These are phyloP conservation scores for Lasioglossum pauxillum DNA, from an alignment of 2,888 invertebrate genomes.

Conservation along the genomic window DNA sequence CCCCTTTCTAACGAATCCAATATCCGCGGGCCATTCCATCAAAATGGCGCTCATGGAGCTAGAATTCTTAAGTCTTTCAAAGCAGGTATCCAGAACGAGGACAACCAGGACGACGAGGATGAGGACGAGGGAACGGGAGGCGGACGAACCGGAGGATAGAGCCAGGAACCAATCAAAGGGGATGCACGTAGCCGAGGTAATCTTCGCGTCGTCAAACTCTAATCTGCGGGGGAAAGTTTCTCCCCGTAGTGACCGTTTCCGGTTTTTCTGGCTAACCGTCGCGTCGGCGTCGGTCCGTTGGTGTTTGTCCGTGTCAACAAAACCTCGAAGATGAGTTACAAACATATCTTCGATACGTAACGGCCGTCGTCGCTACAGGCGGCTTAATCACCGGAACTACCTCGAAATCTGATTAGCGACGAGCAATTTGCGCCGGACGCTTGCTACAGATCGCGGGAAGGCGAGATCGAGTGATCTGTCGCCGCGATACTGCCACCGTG, in stretches of 20 bases:
- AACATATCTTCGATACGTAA: constrained; percentile 19
- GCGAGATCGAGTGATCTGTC: constrained; percentile 51
- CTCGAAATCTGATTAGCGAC: constrained; percentile 56
- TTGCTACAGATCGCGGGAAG: constrained; percentile 25
- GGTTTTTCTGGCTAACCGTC: constrained; percentile 11
- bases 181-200: constrained; percentile 41
- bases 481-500: constrained; percentile 32
- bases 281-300: background rate
- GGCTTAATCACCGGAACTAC: constrained; percentile 43
- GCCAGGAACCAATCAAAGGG: constrained; percentile 19
- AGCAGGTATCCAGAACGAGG: constrained; percentile 12
- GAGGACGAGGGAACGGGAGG: background rate
- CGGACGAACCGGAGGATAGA: background rate
- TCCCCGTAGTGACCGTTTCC: constrained; percentile 17
- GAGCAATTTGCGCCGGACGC: constrained; percentile 50
- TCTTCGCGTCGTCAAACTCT: constrained; percentile 49
- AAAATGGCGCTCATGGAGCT: constrained; percentile 6
- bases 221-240: constrained; percentile 42
- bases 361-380: background rate
- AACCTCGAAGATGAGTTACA: constrained; percentile 24
- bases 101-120: background rate
- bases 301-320: constrained; percentile 12
- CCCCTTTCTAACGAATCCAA: constrained; percentile 19
- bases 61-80: constrained; percentile 12
- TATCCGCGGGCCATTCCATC: constrained; percentile 14